Evolutionary conservation across 2,888 invertebrate species (phyloP).

Genomic region (Tenthredo distinguenda): DNA sequence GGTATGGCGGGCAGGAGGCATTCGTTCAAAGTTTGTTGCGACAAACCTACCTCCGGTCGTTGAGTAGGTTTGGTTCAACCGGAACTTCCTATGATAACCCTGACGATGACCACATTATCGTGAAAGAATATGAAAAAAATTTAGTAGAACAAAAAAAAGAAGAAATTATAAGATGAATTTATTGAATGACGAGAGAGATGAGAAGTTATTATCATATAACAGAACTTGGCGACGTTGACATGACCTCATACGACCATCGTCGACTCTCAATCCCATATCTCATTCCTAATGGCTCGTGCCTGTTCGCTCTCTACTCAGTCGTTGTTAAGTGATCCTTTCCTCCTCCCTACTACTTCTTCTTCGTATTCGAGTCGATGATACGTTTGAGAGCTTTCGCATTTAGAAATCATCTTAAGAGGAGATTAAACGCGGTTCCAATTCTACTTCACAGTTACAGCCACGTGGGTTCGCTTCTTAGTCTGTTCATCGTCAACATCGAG

Average conservation of each 20-base stretch:
- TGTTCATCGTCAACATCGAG: background rate
- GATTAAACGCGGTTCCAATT: constrained; percentile 10
- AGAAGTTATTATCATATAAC: background rate
- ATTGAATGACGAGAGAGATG: background rate
- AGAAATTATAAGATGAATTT: background rate
- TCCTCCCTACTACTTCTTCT: background rate
- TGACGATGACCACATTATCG: background rate
- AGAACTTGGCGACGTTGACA: constrained; percentile 10
- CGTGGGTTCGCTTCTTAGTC: background rate
- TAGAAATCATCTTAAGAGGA: constrained; percentile 19
- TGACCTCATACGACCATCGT: constrained; percentile 7
- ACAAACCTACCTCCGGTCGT: background rate
- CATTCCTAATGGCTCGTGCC: constrained; percentile 46
- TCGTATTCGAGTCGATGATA: constrained; percentile 24
- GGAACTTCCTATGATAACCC: background rate
- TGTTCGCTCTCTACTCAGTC: background rate
- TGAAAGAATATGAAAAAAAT: background rate
- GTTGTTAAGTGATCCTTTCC: constrained; percentile 36
- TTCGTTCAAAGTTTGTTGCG: constrained; percentile 16
- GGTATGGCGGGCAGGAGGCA: background rate
- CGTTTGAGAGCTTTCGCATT: constrained; percentile 35
- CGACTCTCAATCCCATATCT: constrained; percentile 43
- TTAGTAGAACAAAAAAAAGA: background rate
- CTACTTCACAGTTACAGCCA: background rate
- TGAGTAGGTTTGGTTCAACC: background rate